A percentile compares a stretch with the other conserved stretches of the same genome.
Conservation (phyloP, 1,140 invertebrate species). For the Palaemon carinicauda region DNA sequence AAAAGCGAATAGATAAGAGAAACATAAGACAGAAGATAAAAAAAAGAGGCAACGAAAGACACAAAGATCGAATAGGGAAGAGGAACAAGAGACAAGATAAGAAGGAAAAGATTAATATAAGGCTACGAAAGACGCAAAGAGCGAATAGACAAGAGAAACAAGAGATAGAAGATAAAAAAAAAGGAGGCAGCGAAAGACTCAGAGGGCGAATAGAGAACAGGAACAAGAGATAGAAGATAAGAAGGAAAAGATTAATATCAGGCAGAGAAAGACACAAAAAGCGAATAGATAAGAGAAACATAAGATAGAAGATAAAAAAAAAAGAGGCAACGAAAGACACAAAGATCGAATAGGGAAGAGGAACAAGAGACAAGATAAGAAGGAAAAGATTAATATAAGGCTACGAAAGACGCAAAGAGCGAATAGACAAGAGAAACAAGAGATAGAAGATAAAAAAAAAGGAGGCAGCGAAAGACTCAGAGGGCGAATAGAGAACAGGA, state of each 20-base stretch:
- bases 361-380: background rate
- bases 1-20: background rate
- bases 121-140: background rate
- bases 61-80: too few species aligned
- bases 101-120: background rate
- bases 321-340: too few species aligned
- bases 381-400: background rate
- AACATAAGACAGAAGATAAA: background rate
- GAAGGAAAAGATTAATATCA: too few species aligned
- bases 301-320: background rate
- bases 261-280: too few species aligned
- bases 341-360: too few species aligned
- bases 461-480: background rate
- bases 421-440: background rate
- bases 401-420: background rate
- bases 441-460: background rate
- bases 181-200: background rate
- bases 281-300: background rate
- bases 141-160: background rate
- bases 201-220: too few species aligned
- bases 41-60: too few species aligned
- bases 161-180: background rate
- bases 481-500: too few species aligned
- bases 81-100: background rate
- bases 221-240: too few species aligned